A percentile compares a stretch with the other conserved stretches of the same genome.
Evolutionary conservation across 1,140 invertebrate genomes (phyloP).

Genomic region (Hermetia illucens): DNA sequence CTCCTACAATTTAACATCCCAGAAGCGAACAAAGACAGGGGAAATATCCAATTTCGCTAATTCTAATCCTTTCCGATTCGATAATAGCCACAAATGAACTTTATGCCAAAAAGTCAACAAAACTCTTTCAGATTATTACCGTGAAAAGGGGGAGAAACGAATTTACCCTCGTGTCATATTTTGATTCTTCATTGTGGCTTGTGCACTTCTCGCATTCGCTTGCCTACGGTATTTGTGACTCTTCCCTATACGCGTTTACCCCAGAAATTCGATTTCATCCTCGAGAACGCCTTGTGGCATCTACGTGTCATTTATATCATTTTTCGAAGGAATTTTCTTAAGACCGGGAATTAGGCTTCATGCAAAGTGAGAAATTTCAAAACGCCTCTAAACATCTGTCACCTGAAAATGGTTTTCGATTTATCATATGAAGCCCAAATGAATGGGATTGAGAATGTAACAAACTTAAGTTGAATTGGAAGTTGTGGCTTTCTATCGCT

Average conservation of each 20-base stretch:
- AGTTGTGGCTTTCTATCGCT: too few relatives aligned
- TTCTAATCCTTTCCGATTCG: constrained; percentile 5
- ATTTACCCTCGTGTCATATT: neutral
- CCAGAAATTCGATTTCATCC: too few relatives aligned
- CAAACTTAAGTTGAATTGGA: too few relatives aligned
- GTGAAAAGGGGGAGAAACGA: neutral
- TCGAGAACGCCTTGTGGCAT: too few relatives aligned
- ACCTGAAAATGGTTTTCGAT: neutral
- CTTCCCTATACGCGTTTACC: too few relatives aligned
- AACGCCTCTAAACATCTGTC: neutral
- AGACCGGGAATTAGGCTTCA: neutral
- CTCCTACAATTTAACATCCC: too few relatives aligned
- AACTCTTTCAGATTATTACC: constrained; percentile 1
- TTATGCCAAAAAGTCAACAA: constrained; percentile 2
- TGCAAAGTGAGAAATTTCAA: neutral
- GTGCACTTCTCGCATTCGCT: neutral
- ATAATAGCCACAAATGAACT: constrained; percentile 4
- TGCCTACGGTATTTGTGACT: neutral
- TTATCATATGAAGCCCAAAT: too few relatives aligned
- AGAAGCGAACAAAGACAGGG: too few relatives aligned
- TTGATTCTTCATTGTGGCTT: neutral
- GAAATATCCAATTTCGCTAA: constrained; percentile 2
- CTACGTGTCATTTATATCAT: too few relatives aligned
- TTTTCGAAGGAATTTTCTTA: neutral
- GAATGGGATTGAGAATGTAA: too few relatives aligned